Evolutionary conservation across 1,140 invertebrate genomes (phyloP).

Genomic region (Drosophila mojavensis): DNA sequence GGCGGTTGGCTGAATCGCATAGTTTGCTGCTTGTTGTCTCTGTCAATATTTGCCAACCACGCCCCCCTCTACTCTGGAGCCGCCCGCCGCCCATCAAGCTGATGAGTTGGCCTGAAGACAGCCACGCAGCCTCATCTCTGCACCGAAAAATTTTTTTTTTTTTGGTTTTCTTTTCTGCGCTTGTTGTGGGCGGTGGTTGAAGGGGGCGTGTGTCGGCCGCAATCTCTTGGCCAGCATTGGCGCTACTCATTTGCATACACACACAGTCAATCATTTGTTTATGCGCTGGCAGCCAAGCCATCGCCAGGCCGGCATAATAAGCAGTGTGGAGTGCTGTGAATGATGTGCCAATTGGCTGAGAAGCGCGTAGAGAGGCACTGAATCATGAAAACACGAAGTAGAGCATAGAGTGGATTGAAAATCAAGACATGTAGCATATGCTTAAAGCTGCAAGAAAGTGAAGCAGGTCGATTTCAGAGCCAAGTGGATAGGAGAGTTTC

Average conservation of each 20-base stretch:
- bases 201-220: neutral
- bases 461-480: neutral
- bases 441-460: neutral
- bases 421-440: neutral
- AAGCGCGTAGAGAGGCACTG: slow-evolving; percentile 1
- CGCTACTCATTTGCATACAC: slow-evolving; percentile 64
- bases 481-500: too few species aligned
- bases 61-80: neutral
- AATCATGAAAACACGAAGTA: neutral
- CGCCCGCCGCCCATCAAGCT: slow-evolving; percentile 28
- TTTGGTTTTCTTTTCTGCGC: neutral
- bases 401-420: neutral
- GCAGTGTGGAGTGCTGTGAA: slow-evolving; percentile 7
- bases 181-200: neutral
- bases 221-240: slow-evolving; percentile 48
- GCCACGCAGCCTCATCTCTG: slow-evolving; percentile 47
- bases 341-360: slow-evolving; percentile 37
- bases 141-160: slow-evolving; percentile 16
- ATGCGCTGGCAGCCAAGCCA: slow-evolving; percentile 42
- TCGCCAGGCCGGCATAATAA: slow-evolving; percentile 27
- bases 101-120: slow-evolving; percentile 45
- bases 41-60: slow-evolving; percentile 68
- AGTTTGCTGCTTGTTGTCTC: slow-evolving; percentile 51
- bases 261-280: slow-evolving; percentile 49
- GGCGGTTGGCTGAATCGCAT: slow-evolving; percentile 31